Conservation (phyloP, 2,888 invertebrate genomes). For the Monoplex corrugatus region DNA sequence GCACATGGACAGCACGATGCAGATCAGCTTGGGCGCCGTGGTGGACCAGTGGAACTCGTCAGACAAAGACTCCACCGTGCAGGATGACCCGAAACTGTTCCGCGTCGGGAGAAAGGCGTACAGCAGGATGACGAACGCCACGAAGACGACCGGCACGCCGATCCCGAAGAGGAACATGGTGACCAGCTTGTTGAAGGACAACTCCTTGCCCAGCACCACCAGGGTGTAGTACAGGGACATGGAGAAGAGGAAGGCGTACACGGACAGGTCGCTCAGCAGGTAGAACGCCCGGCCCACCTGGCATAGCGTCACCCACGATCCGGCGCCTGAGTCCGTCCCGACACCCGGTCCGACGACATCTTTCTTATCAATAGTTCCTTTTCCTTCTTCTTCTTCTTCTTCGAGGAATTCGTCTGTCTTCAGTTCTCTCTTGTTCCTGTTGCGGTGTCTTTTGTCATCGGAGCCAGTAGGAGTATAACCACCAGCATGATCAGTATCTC, state of each 20-base stretch:
- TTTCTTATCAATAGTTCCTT: neutral
- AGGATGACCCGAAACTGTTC: neutral
- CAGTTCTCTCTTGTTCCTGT: neutral
- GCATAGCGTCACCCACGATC: constrained; percentile 36
- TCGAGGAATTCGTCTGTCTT: neutral
- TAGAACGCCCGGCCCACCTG: constrained; percentile 43
- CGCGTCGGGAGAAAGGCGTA: constrained; percentile 38
- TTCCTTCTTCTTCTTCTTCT: neutral
- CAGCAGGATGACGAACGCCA: constrained; percentile 40
- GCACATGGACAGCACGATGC: constrained; percentile 46
- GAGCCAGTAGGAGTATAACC: too few relatives aligned
- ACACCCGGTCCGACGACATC: neutral
- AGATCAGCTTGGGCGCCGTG: constrained; percentile 39
- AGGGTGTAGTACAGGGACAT: constrained; percentile 41
- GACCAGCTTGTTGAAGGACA: constrained; percentile 39
- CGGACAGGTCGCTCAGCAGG: constrained; percentile 27
- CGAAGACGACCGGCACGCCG: constrained; percentile 18
- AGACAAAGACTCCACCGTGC: neutral
- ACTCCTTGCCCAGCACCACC: constrained; percentile 26
- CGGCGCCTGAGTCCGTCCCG: neutral
- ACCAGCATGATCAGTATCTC: too few relatives aligned
- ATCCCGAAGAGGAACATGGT: constrained; percentile 30
- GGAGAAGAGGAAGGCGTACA: constrained; percentile 34
- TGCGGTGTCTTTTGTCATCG: too few relatives aligned
- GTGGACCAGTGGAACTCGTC: constrained; percentile 46